A percentile compares a stretch with the other conserved stretches of the same genome.
Evolutionary conservation across 2,113 vertebrate genomes (phyloP).

Genomic region (Madoqua kirkii): DNA sequence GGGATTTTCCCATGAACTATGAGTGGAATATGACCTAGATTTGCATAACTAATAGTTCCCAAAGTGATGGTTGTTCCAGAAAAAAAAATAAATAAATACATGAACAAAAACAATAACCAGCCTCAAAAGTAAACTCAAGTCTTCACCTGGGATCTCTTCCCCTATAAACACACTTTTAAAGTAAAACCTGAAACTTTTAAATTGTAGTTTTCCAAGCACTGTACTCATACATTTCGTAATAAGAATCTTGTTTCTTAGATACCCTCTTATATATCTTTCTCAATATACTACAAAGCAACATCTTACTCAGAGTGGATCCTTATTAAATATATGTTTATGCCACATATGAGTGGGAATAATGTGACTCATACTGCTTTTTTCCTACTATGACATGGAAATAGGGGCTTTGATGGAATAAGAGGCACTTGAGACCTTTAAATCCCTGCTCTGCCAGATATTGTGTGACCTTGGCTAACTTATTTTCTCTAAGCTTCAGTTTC

Average conservation of each 20-base stretch:
- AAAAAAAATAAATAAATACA: too few relatives aligned
- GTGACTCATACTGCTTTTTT: neutral
- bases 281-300: neutral
- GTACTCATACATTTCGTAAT: neutral
- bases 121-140: neutral
- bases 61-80: neutral
- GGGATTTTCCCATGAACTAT: neutral
- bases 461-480: neutral
- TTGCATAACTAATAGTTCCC: slow-evolving; percentile 14
- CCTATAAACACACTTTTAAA: neutral
- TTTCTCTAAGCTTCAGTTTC: neutral
- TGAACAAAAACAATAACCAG: neutral
- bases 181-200: neutral
- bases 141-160: neutral
- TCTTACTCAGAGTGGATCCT: neutral
- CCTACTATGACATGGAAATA: neutral
- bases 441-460: neutral
- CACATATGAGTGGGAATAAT: neutral
- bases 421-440: neutral
- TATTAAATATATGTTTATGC: neutral
- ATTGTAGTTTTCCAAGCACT: neutral
- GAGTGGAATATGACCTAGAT: neutral
- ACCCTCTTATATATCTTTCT: neutral
- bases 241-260: neutral
- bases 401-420: neutral